Conservation (phyloP, 2,888 invertebrate species). For the Branchellion lobata region DNA sequence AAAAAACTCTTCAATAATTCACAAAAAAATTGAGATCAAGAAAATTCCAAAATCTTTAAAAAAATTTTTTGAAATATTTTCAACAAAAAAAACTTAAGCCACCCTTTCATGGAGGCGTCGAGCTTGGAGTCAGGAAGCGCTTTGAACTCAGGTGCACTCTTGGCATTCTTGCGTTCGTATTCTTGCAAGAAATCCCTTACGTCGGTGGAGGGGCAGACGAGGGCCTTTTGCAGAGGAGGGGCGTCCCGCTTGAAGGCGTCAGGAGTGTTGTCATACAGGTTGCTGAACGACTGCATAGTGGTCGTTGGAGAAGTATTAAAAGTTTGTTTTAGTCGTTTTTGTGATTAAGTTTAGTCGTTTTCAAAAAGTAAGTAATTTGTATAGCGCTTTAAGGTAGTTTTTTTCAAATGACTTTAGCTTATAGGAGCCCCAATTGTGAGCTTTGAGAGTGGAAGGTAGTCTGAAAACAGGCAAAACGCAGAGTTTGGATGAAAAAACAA, state of each 20-base stretch:
- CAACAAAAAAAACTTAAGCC: too few species aligned
- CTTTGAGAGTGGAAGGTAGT: not conserved
- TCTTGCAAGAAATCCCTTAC: not conserved
- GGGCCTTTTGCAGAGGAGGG: not conserved
- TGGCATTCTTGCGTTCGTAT: not conserved
- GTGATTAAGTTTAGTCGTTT: too few species aligned
- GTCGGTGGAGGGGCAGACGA: not conserved
- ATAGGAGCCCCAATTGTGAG: not conserved
- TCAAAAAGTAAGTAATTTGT: too few species aligned
- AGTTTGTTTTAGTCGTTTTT: too few species aligned
- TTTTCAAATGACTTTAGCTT: too few species aligned
- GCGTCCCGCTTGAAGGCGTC: not conserved
- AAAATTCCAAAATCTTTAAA: too few species aligned
- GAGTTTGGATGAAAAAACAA: too few species aligned
- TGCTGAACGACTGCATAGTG: not conserved
- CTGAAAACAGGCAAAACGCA: not conserved
- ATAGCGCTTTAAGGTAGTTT: not conserved
- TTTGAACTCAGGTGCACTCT: not conserved
- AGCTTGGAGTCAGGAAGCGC: not conserved
- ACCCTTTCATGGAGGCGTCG: slow-evolving; percentile 14
- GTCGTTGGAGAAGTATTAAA: not conserved
- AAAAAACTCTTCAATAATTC: too few species aligned
- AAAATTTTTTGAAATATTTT: too few species aligned
- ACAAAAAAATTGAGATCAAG: too few species aligned
- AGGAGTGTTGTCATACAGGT: slow-evolving; percentile 9